Base-by-base conservation (phyloP, 2,888 invertebrate genomes). In the Prostheceraeus crozeri region DNA sequence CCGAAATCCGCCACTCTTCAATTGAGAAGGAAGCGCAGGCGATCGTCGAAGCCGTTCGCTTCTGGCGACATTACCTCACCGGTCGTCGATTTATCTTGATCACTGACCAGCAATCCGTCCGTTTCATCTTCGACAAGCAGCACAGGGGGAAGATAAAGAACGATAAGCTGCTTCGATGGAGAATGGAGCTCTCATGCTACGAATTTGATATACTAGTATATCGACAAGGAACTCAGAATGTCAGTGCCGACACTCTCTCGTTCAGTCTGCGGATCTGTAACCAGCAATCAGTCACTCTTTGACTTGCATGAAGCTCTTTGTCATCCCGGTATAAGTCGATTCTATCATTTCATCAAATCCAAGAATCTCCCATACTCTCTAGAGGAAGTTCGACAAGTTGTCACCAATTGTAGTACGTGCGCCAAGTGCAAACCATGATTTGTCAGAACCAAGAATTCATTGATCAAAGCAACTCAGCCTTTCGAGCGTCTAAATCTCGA, bases 21-120 rank as follows among this genome's bases (percentile, higher is more conserved):
- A 57, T 62, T 16, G 61, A 63, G 36, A 63, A 63, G 63, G 62
- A 63, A 45, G 61, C 59, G 10, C 45, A 40, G 30, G 48, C 62
- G 10, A 63, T 63, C 6, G 48, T 62, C n/a, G 63, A 63, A 59
- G 28, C 63, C 25, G 35, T 63, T 11, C 33, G 63, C 16, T 36
- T 35, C 16, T 63, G 63, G 58, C 59, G 27, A 31, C 54, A 62
- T 62, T 59, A 52, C 31, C 57, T 63, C 21, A 36, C 33, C 6
- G 35, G 58, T 23, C 48, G 21, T 8, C 65, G 57, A 28, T 67
- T 67, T 53, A 56, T 45, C 14, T 30, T 64, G 8, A 16, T 67
- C 30, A 65, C 65, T 35, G 64, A 65, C 27, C 65, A 66, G 45
- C 35, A 25, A 27, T 60, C 65, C 21, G 63, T 64, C 2, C 23